phyloP scores from a whole-genome alignment of 2,113 vertebrate genomes.

The Puntigrus tetrazona region DNA sequence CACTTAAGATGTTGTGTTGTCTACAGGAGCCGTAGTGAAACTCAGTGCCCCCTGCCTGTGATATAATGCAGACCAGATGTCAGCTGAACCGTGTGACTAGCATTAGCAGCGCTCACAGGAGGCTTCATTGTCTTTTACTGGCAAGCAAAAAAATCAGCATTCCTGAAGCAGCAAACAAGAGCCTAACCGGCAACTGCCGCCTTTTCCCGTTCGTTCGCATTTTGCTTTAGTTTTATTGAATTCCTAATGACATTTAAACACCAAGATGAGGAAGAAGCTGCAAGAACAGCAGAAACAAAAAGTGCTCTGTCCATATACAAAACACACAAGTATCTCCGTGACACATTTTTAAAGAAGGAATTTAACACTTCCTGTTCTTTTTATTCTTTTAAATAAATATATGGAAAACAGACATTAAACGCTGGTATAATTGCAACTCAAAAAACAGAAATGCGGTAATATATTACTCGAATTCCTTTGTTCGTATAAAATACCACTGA shows the following conservation, averaged over 20 bases:
- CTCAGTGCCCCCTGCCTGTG: constrained; percentile 27
- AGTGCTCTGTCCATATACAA: background rate
- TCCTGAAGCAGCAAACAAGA: constrained; percentile 40
- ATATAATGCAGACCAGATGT: constrained; percentile 58
- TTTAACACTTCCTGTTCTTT: background rate
- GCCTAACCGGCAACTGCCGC: background rate
- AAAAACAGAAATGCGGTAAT: background rate
- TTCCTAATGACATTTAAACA: constrained; percentile 19
- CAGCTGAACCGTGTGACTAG: constrained; percentile 52
- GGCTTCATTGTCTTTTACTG: constrained; percentile 49
- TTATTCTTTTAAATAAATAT: background rate
- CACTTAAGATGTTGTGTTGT: constrained; percentile 1
- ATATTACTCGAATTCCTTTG: background rate
- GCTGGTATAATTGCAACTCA: background rate
- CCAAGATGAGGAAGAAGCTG: background rate
- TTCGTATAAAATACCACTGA: background rate
- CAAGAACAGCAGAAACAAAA: constrained; percentile 7
- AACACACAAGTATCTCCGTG: background rate
- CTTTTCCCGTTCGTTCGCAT: background rate
- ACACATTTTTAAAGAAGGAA: background rate
- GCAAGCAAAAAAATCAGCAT: constrained; percentile 38
- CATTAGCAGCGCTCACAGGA: constrained; percentile 53
- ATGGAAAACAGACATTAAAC: background rate
- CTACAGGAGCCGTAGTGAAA: constrained; percentile 35
- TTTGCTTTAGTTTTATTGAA: constrained; percentile 2